Conservation (phyloP, 2,888 invertebrate genomes). For the Acanthosoma haemorrhoidale region DNA sequence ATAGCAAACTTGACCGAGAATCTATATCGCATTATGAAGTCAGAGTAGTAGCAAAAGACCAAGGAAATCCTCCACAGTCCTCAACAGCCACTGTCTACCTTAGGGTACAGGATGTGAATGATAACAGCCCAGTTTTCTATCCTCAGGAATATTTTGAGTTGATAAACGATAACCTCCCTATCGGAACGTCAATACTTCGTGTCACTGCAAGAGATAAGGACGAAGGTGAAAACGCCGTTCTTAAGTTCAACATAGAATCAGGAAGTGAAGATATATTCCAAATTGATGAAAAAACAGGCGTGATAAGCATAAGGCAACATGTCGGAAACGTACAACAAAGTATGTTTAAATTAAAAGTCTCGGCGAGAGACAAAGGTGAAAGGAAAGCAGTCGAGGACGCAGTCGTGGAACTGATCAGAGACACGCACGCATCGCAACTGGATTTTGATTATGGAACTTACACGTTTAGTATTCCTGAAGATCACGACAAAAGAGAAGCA, state of each 20-base stretch:
- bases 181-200: constrained; percentile 62
- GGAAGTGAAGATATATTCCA: constrained; percentile 75
- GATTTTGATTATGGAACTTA: constrained; percentile 76
- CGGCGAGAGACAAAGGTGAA: constrained; percentile 76
- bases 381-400: constrained; percentile 68
- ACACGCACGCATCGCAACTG: constrained; percentile 63
- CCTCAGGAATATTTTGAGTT: constrained; percentile 78
- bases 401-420: constrained; percentile 71
- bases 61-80: constrained; percentile 83
- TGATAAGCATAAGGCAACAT: constrained; percentile 62
- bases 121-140: constrained; percentile 88
- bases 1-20: constrained; percentile 75
- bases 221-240: constrained; percentile 78
- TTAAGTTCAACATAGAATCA: constrained; percentile 70
- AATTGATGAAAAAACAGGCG: constrained; percentile 71
- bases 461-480: constrained; percentile 76
- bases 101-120: constrained; percentile 79
- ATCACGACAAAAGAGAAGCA: constrained; percentile 59
- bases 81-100: constrained; percentile 82
- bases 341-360: constrained; percentile 66
- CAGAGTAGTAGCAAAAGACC: constrained; percentile 81
- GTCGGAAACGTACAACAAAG: constrained; percentile 60
- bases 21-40: constrained; percentile 71
- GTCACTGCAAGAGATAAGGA: constrained; percentile 81
- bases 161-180: constrained; percentile 61